Base-by-base conservation (phyloP, 1,140 invertebrate genomes). In the Conus betulinus region DNA sequence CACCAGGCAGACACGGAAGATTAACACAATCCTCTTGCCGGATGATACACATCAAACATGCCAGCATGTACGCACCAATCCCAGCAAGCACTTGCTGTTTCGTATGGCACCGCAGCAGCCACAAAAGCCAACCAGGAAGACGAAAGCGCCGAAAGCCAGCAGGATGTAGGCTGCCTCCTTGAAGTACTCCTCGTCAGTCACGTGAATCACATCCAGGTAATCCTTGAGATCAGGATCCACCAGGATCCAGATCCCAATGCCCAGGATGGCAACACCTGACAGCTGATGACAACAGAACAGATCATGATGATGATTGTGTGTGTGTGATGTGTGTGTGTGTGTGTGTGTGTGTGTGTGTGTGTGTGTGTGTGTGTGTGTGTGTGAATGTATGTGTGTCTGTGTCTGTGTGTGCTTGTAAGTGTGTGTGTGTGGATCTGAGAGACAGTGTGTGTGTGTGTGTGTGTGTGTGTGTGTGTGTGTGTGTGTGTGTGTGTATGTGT, bases 71-170 rank as follows among this genome's bases (percentile, higher is more conserved):
- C 93, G 89, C 96, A 97, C 97, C 92, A 97, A 96, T 78, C 97
- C 97, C 10, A 99, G 96, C 96, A 98, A 97, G 95, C 97, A 98
- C 90, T 97, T 97, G 88, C 97, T 98, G 95, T 98, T 97, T 89
- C 97, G 96, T 79, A 97, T 97, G 11, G 98, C 97, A 53, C 98
- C 98, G 94, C 97, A 98, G 94, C 98, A 99, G 83, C 98, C 39
- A 87, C 98, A 97, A 95, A 99, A 97, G 5, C 98, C 97, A 27
- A 98, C 97, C 55, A 98, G 95, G 87, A 98, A 97, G 93, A 99
- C 97, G 67, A 99, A 95, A 52, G 96, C 95, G 5, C 98, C 98
- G 85, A 97, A 96, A 25, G 96, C 97, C 88, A 99, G 96, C 88
- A 98, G 95, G 84, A 98, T 91, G 86, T 94, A 94, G 3, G 94